phyloP scores from a whole-genome alignment of 2,113 vertebrate species.

The Callopanchax toddi region DNA sequence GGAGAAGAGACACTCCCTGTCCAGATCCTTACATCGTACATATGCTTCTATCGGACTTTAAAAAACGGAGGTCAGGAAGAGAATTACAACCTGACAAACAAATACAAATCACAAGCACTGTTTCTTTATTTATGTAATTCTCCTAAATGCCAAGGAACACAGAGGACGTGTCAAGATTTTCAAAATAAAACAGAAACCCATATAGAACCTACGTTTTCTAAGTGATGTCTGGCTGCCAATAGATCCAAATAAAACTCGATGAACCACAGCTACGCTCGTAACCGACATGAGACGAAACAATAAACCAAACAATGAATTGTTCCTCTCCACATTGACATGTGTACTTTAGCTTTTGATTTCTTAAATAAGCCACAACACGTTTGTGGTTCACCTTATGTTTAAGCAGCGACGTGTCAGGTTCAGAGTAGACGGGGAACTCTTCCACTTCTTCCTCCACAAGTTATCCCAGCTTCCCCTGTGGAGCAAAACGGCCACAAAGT shows the following conservation, averaged over 20 bases:
- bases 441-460: conserved; percentile 84
- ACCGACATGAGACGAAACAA: conserved; percentile 50
- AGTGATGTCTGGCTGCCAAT: conserved; percentile 52
- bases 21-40: conserved; percentile 75
- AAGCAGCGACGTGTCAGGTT: conserved; percentile 89
- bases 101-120: conserved; percentile 73
- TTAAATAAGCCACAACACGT: conserved; percentile 96
- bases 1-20: conserved; percentile 51
- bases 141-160: conserved; percentile 69
- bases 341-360: conserved; percentile 59
- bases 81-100: conserved; percentile 67
- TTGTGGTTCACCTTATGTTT: conserved; percentile 99
- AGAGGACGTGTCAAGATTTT: conserved; percentile 56
- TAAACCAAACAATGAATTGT: conserved; percentile 32
- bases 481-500: conserved; percentile 76
- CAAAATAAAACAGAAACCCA: conserved; percentile 61
- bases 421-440: conserved; percentile 82
- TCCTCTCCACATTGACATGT: conserved; percentile 39
- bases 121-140: conserved; percentile 52
- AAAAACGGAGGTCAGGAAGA: conserved; percentile 45
- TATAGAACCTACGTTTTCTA: conserved; percentile 57
- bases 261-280: conserved; percentile 65
- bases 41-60: conserved; percentile 50
- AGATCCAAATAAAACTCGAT: conserved; percentile 61
- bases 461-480: conserved; percentile 83